phyloP scores from a whole-genome alignment of 2,888 invertebrate species.

The Diplazon laetatorius region DNA sequence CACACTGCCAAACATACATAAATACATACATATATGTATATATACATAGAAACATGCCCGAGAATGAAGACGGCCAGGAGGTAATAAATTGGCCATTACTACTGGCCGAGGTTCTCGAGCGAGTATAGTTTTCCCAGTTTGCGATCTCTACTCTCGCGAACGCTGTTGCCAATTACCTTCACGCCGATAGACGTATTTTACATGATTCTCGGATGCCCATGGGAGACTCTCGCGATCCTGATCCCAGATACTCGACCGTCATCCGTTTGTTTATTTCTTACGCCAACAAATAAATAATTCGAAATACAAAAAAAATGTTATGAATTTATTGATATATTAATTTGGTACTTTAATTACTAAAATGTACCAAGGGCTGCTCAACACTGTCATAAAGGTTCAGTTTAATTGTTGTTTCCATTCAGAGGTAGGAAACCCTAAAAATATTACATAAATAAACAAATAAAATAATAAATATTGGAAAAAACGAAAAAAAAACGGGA shows the following conservation, averaged over 20 bases:
- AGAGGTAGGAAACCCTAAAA: too few relatives aligned
- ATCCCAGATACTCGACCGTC: background rate
- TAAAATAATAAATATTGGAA: too few relatives aligned
- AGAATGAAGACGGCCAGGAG: conserved; percentile 8
- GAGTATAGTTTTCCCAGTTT: conserved; percentile 37
- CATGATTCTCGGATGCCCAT: conserved; percentile 18
- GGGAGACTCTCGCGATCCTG: background rate
- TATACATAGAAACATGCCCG: background rate
- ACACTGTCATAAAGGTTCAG: too few relatives aligned
- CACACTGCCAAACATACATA: conserved; percentile 1
- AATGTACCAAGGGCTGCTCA: too few relatives aligned
- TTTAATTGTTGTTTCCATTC: too few relatives aligned
- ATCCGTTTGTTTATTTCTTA: too few relatives aligned
- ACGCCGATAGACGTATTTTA: conserved; percentile 38
- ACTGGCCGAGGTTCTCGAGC: conserved; percentile 13
- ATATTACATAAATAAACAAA: too few relatives aligned
- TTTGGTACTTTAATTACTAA: too few relatives aligned
- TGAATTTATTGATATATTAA: too few relatives aligned
- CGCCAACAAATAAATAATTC: too few relatives aligned
- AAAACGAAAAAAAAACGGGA: background rate
- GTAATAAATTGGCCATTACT: conserved; percentile 41
- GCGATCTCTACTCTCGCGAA: conserved; percentile 33
- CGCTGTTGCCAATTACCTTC: conserved; percentile 45
- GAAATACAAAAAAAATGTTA: conserved; percentile 5
- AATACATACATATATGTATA: too few relatives aligned